Evolutionary conservation across 2,888 invertebrate genomes (phyloP), one percentile per base, ranked within the genome.

Genomic region (Plebejus anna): DNA sequence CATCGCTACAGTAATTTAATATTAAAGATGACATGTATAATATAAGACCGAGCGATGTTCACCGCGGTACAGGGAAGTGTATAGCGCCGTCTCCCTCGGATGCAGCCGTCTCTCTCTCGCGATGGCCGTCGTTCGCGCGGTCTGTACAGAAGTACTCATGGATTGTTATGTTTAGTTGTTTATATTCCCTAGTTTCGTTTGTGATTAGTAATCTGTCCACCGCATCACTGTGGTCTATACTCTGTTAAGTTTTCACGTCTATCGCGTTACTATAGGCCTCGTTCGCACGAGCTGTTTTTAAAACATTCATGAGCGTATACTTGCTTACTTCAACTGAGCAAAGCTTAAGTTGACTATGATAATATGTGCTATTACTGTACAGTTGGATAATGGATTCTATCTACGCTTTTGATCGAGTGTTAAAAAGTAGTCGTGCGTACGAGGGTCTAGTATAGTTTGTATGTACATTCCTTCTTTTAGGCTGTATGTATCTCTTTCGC

Each of bases 391-490:
- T 32, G 13, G 32, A 4, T 66, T 32, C 13, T 32, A 66, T 66
- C 22, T 22, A 2, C 28, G 22, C 2, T 4, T 72, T 42, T 11
- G 47, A 42, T 11, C 38, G 38, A 2, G 71, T 11, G 22, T n/a
- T 42, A 7, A 9, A n/a, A 28, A 72, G 22, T 28, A 2, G 11
- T 42, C 38, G 42, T 72, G 22, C 22, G 42, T 47, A 47, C 42
- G 36, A 22, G 42, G 22, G 4, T 11, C 7, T 38, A n/a, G 42
- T 72, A 11, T 32, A 32, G 47, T 73, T 73, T 32, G 32, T 55
- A 51, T 73, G 51, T 55, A 73, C 73, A 73, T 73, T 73, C 73
- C 73, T 73, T 55, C 55, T 51, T 32, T 28, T 73, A 73, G 73
- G 51, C 51, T 73, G 42, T 36, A 70, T 70, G 36, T 38, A 71